Base-by-base conservation (phyloP, 2,797 vertebrate genomes). In the Lepidocolaptes lacrymiger region DNA sequence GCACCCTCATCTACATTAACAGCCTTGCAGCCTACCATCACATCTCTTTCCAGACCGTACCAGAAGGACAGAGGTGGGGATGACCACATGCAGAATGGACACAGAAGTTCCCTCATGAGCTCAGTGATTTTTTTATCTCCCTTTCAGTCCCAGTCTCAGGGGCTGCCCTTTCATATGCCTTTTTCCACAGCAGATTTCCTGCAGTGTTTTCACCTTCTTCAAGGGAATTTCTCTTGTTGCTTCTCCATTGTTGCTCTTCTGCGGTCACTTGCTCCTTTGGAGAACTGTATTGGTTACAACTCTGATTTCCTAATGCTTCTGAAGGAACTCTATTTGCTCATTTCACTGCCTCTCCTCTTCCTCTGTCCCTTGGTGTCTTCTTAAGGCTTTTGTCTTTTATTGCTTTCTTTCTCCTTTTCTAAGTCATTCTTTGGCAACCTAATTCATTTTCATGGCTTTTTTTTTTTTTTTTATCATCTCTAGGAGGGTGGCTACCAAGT, bases 401-500 rank as follows among this genome's bases (percentile, higher is more conserved):
- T 91, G 16, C 22, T 91, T n/a, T 21, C 17, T 46, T 83, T 85
- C 34, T 80, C 20, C n/a, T 79, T 93, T 88, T 80, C 49, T 64
- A 80, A 26, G 24, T 67, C 7, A 13, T 20, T 80, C 21, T 17
- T 80, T 92, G 78, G 34, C 71, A 80, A 46, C 7, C 10, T 52
- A 61, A 82, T 51, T 80, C 0, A 43, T 83, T 80, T 88, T 85
- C 21, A 11, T 62, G 18, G 7, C 10, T 69, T 69, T 74, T 84
- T 26, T 49, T 13, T 13, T 44, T 46, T 46, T 49, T 82, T 96
- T 88, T 48, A 36, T 23, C 54, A 44, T 81, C 72, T 72, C 81
- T 76, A 46, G 67, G 54, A 89, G 56, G 21, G 51, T 92, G 79
- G 58, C 91, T 95, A 96, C 81, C 68, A 66, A 85, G 51, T 72